These are phyloP conservation scores for Drosophila sturtevanti DNA, from an alignment of 1,140 invertebrate species.

Conservation along the genomic window DNA sequence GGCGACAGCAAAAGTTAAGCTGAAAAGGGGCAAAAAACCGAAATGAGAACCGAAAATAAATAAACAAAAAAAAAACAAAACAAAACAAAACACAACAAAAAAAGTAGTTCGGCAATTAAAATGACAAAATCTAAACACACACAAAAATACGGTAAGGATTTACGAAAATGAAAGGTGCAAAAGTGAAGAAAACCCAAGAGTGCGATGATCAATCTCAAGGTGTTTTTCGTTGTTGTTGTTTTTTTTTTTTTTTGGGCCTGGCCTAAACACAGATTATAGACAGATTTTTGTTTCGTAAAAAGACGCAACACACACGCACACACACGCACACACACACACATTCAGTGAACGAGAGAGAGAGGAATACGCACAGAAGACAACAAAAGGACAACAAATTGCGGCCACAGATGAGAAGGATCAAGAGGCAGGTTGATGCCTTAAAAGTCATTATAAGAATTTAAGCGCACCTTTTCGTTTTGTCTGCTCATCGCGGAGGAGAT, in stretches of 20 bases:
- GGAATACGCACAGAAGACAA: conserved; percentile 17
- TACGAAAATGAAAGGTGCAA: conserved; percentile 66
- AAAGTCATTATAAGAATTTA: conserved; percentile 80
- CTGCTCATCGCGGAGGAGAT: conserved; percentile 42
- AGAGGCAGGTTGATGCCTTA: conserved; percentile 37
- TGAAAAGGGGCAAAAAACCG: conserved; percentile 56
- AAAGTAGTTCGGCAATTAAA: conserved; percentile 68
- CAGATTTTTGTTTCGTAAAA: conserved; percentile 62
- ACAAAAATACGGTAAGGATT: conserved; percentile 71
- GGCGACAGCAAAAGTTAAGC: conserved; percentile 42
- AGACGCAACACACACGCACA: conserved; percentile 46
- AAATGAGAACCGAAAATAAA: conserved; percentile 29
- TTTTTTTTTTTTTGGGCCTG: conserved; percentile 30
- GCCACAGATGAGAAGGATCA: conserved; percentile 29
- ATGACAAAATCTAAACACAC: conserved; percentile 79
- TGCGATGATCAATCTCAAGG: conserved; percentile 58
- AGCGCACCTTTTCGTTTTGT: conserved; percentile 78
- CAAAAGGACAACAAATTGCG: conserved; percentile 52
- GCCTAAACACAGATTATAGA: conserved; percentile 78
- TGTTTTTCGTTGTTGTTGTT: conserved; percentile 49
- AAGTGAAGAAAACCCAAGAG: conserved; percentile 52
- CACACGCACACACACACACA: conserved; percentile 13
- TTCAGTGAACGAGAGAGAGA: too few relatives aligned
- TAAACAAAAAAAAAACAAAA: conserved; percentile 24
- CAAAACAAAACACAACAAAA: conserved; percentile 28